phyloP scores from a whole-genome alignment of 2,888 invertebrate genomes.

The Corythucha ciliata region DNA sequence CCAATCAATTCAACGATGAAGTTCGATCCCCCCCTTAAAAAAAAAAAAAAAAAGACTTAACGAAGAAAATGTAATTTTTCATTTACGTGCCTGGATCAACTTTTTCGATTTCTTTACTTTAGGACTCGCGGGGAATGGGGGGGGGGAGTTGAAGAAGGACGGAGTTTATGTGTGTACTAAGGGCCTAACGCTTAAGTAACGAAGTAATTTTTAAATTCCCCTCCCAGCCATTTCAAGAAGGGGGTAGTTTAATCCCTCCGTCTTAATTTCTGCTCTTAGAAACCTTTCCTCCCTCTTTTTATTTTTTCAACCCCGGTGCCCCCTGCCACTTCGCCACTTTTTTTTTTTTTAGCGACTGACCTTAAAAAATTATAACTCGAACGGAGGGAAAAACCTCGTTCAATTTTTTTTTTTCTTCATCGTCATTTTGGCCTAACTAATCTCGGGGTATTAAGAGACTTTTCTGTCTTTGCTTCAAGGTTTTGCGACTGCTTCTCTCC shows the following conservation, averaged over 20 bases:
- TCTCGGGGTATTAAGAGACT: slow-evolving; percentile 27
- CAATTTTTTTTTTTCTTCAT: slow-evolving; percentile 26
- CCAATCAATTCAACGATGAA: too few relatives aligned
- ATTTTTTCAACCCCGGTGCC: too few relatives aligned
- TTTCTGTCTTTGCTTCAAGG: too few relatives aligned
- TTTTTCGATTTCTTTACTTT: slow-evolving; percentile 31
- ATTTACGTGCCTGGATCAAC: slow-evolving; percentile 36
- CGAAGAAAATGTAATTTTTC: slow-evolving; percentile 36
- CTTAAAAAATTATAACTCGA: too few relatives aligned
- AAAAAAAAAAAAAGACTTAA: slow-evolving; percentile 31
- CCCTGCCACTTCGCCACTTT: too few relatives aligned
- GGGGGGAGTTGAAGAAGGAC: slow-evolving; percentile 7
- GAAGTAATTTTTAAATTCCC: slow-evolving; percentile 35
- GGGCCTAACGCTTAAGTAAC: slow-evolving; percentile 26
- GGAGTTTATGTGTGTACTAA: slow-evolving; percentile 30
- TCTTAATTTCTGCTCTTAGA: slow-evolving; percentile 37
- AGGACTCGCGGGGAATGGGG: not conserved
- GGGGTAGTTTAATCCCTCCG: slow-evolving; percentile 36
- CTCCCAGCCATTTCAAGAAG: too few relatives aligned
- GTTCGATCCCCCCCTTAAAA: too few relatives aligned
- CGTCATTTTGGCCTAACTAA: slow-evolving; percentile 30
- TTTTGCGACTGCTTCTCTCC: too few relatives aligned
- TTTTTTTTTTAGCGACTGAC: too few relatives aligned
- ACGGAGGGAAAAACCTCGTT: too few relatives aligned
- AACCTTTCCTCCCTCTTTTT: slow-evolving; percentile 25